Evolutionary conservation across 2,113 vertebrate species (phyloP).

Genomic region (Thalassoma bifasciatum): DNA sequence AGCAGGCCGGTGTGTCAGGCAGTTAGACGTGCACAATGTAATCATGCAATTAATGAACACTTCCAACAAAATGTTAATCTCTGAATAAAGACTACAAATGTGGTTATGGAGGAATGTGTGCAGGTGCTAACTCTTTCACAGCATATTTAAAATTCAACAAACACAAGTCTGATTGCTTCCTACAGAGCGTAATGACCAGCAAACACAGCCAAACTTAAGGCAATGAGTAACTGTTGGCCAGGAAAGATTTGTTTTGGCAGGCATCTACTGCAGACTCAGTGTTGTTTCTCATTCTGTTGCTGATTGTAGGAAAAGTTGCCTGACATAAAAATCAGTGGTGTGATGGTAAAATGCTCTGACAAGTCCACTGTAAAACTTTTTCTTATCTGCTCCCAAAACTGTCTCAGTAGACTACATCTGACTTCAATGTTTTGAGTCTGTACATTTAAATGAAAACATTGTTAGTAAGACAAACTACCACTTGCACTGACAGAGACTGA

Average conservation of each 20-base stretch:
- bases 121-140: constrained; percentile 1
- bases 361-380: too few species aligned
- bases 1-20: constrained; percentile 18
- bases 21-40: constrained; percentile 41
- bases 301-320: too few species aligned
- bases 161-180: background rate
- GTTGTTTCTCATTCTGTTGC: background rate
- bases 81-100: constrained; percentile 1
- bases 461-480: too few species aligned
- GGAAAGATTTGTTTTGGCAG: background rate
- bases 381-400: too few species aligned
- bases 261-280: background rate
- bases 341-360: too few species aligned
- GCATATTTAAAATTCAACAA: background rate
- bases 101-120: constrained; percentile 8
- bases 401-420: too few species aligned
- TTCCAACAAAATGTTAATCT: constrained; percentile 4
- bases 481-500: too few species aligned
- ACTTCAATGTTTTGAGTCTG: too few species aligned
- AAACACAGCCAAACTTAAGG: constrained; percentile 4
- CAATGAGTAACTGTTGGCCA: background rate
- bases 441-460: too few species aligned
- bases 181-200: background rate
- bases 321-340: background rate
- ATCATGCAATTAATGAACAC: constrained; percentile 33